phyloP scores from a whole-genome alignment of 2,113 vertebrate species.

The Brevimyrus niger region DNA sequence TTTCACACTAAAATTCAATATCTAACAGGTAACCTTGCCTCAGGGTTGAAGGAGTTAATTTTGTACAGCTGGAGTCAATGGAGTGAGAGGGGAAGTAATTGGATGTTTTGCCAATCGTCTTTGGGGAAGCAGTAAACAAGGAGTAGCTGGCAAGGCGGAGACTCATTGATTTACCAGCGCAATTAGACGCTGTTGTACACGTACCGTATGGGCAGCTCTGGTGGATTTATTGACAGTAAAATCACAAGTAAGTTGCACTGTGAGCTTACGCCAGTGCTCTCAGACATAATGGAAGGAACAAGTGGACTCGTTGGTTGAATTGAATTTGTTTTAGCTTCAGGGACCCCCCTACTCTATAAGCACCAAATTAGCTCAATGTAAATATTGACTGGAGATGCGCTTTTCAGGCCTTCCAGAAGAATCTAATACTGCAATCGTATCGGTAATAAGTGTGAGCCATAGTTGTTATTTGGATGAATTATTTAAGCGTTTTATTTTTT shows the following conservation, averaged over 20 bases:
- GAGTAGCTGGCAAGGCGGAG: not conserved
- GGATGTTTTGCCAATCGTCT: not conserved
- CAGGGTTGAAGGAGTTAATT: not conserved
- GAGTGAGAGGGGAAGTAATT: not conserved
- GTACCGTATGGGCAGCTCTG: conserved; percentile 16
- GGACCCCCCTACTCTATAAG: conserved; percentile 15
- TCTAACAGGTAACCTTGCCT: not conserved
- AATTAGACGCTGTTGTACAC: conserved; percentile 46
- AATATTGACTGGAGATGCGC: conserved; percentile 28
- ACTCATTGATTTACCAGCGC: conserved; percentile 46
- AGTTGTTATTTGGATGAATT: conserved; percentile 1
- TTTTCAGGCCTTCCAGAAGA: conserved; percentile 17
- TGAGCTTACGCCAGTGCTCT: not conserved
- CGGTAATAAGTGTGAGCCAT: conserved; percentile 43
- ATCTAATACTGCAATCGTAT: conserved; percentile 49
- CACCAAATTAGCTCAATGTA: conserved; percentile 9
- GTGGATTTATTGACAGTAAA: conserved; percentile 35
- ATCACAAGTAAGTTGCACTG: conserved; percentile 24
- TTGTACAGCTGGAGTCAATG: not conserved
- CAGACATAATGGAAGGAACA: conserved; percentile 35
- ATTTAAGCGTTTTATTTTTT: not conserved
- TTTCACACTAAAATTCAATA: not conserved
- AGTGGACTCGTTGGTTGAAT: conserved; percentile 20
- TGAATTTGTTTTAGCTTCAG: conserved; percentile 36
- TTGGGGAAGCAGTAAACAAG: not conserved